Conservation (phyloP, 2,888 invertebrate species). For the Homarus gammarus region DNA sequence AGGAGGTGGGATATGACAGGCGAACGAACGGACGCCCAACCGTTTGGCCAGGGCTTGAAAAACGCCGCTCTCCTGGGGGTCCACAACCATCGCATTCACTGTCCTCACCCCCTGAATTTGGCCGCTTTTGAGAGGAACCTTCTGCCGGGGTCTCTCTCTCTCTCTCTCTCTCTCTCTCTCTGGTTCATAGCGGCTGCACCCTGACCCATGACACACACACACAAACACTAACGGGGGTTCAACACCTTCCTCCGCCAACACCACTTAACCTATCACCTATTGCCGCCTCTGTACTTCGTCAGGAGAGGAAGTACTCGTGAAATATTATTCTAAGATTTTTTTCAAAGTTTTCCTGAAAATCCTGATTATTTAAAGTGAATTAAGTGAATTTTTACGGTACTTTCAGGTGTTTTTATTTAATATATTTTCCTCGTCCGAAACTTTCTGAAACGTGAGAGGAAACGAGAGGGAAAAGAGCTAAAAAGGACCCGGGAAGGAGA, state of each 20-base stretch:
- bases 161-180: too few species aligned
- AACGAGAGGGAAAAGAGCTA: background rate
- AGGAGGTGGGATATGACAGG: slow-evolving; percentile 13
- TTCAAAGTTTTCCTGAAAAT: too few species aligned
- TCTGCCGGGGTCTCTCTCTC: background rate
- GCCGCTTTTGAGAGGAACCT: background rate
- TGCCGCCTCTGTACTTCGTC: background rate
- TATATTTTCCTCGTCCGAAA: background rate
- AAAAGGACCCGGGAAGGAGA: background rate
- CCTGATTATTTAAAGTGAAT: too few species aligned
- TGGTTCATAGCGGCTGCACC: too few species aligned
- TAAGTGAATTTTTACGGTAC: too few species aligned
- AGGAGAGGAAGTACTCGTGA: too few species aligned
- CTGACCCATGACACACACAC: too few species aligned
- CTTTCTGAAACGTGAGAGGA: slow-evolving; percentile 11
- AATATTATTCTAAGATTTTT: too few species aligned
- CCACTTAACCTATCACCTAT: too few species aligned
- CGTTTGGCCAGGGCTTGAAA: slow-evolving; percentile 17
- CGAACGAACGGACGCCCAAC: background rate
- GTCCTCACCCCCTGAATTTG: slow-evolving; percentile 3
- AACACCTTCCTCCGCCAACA: too few species aligned
- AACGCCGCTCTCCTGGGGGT: slow-evolving; percentile 30
- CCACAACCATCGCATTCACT: background rate
- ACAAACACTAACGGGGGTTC: too few species aligned
- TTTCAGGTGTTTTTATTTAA: background rate